Conservation (phyloP, 2,797 vertebrate genomes). For the Hyperoplus immaculatus region DNA sequence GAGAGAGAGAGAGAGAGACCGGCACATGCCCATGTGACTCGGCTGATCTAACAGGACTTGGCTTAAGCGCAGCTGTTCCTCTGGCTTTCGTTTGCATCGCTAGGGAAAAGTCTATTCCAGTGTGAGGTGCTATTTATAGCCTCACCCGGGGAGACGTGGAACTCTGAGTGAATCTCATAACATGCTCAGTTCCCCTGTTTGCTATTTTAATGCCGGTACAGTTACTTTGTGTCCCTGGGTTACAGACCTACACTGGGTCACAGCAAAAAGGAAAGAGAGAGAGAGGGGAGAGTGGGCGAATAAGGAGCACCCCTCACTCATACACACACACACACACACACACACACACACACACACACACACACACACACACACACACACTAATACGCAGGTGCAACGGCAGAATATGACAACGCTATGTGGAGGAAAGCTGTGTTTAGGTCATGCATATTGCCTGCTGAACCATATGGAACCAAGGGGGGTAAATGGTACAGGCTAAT, state of each 20-base stretch:
- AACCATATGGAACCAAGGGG: constrained; percentile 38
- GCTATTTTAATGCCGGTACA: constrained; percentile 81
- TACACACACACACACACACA: background rate
- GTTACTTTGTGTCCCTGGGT: constrained; percentile 78
- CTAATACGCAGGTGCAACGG: constrained; percentile 20
- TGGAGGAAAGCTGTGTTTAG: constrained; percentile 43
- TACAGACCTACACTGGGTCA: constrained; percentile 69
- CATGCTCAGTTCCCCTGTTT: constrained; percentile 70
- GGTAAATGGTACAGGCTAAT: constrained; percentile 30
- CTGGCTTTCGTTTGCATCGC: constrained; percentile 79
- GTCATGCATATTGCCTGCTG: constrained; percentile 24
- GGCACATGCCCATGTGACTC: constrained; percentile 72
- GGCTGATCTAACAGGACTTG: constrained; percentile 82
- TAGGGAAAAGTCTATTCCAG: constrained; percentile 86
- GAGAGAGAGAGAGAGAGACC: constrained; percentile 35
- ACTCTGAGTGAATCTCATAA: constrained; percentile 76
- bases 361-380: background rate
- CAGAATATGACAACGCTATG: constrained; percentile 42
- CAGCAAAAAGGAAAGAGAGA: constrained; percentile 32
- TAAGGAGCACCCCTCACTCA: background rate
- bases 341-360: background rate
- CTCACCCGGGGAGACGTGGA: constrained; percentile 75
- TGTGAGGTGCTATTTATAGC: constrained; percentile 83
- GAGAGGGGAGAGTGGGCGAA: constrained; percentile 21
- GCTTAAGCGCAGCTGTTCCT: constrained; percentile 86